Conservation (phyloP, 2,888 invertebrate species). For the Apoda limacodes region DNA sequence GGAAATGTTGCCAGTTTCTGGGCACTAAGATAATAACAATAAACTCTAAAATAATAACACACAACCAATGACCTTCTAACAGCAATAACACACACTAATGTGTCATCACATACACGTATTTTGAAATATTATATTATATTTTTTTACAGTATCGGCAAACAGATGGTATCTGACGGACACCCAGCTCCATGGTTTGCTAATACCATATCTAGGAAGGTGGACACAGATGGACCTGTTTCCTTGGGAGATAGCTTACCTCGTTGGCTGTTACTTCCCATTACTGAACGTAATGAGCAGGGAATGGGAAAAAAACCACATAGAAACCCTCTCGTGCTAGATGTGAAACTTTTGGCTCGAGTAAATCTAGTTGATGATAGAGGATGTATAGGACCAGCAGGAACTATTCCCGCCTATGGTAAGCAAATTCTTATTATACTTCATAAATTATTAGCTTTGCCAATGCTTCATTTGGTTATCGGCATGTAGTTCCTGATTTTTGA, state of each 20-base stretch:
- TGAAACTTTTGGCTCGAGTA: slow-evolving; percentile 45
- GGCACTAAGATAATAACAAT: no score
- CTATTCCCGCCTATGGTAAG: slow-evolving; percentile 51
- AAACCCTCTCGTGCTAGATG: slow-evolving; percentile 27
- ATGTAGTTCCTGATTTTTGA: no score
- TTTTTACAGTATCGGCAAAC: slow-evolving; percentile 43
- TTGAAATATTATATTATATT: no score
- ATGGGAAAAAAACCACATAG: slow-evolving; percentile 2
- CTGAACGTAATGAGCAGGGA: slow-evolving; percentile 23
- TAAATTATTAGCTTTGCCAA: no score
- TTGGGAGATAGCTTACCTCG: slow-evolving; percentile 27
- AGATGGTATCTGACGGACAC: slow-evolving; percentile 50
- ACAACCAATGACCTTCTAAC: no score
- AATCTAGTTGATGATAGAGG: slow-evolving; percentile 46
- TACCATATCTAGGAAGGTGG: slow-evolving; percentile 30
- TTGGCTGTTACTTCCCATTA: slow-evolving; percentile 37
- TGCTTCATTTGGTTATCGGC: no score
- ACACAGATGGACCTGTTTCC: slow-evolving; percentile 33
- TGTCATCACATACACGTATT: no score
- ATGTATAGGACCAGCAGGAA: slow-evolving; percentile 48
- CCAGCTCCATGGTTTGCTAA: slow-evolving; percentile 50
- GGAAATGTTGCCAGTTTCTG: no score
- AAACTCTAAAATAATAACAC: no score
- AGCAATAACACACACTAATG: no score
- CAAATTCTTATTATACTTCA: not conserved